Evolutionary conservation across 2,797 vertebrate genomes (phyloP).

Genomic region (Varecia variegata): DNA sequence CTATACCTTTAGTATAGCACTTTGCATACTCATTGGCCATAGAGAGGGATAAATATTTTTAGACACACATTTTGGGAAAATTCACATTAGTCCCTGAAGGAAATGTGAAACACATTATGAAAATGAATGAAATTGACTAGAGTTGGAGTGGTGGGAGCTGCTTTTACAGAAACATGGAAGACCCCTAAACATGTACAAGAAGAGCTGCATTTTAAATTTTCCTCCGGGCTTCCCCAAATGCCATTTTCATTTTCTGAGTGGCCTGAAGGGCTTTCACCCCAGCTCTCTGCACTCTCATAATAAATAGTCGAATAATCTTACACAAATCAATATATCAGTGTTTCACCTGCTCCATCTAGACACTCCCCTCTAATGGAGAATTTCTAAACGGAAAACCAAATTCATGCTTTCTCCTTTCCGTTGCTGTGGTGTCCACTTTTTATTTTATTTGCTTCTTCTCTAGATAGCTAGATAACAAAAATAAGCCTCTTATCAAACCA

Average conservation of each 20-base stretch:
- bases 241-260: not conserved
- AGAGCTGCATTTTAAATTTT: not conserved
- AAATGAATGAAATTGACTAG: not conserved
- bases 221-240: not conserved
- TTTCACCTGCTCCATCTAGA: not conserved
- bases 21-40: not conserved
- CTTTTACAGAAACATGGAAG: not conserved
- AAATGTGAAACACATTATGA: not conserved
- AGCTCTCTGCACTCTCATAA: not conserved
- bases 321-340: not conserved
- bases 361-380: not conserved
- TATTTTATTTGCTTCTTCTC: not conserved
- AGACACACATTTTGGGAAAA: not conserved
- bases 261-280: not conserved
- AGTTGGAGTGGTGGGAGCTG: not conserved
- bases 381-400: not conserved
- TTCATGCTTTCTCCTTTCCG: not conserved
- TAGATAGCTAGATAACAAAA: not conserved
- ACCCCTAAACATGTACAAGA: accelerated
- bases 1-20: not conserved
- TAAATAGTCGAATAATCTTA: not conserved
- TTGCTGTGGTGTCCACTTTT: not conserved
- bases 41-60: not conserved
- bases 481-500: not conserved
- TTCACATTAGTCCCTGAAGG: not conserved